Evolutionary conservation across 1,140 invertebrate species (phyloP), one percentile per base, ranked within the genome.

Genomic region (Leptinotarsa undecemlineata): DNA sequence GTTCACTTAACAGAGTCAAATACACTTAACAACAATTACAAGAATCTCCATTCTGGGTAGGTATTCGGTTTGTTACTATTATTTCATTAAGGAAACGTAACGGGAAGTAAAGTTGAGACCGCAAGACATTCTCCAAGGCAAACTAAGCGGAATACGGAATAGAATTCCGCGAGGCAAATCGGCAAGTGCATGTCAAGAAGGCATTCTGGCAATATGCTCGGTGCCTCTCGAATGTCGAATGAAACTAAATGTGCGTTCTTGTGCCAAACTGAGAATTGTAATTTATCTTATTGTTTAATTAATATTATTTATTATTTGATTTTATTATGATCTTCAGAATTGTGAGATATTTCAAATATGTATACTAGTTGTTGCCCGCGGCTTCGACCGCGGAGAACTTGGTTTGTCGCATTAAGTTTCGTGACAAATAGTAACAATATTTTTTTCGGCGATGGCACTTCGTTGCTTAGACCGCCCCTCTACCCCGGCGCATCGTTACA

Each of bases 151-250:
- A 26, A 68, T 42, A 68, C 42, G 14, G 6, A 3, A 33, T 48
- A 68, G 17, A 68, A 57, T 57, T 57, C n/a, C 15, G 51, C 51
- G 51, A 57, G 51, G 51, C 51, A 57, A 57, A 57, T 57, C 33
- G 66, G 66, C 42, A 68, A 68, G 66, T 23, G 66, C 66, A 68
- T 42, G 66, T 68, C 66, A 42, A 68, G 66, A 4, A 68, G 66
- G 66, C 33, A 47, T 68, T 33, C 19, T 33, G 66, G 19, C 33
- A 68, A 68, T 68, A 68, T n/a, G 42, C 42, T 68, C 42, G 15
- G 66, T 68, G 14, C 42, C 42, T 15, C 66, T 68, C 42, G 66
- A 68, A n/a, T 68, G 51, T 68, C 66, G 42, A n/a, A 68, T 68
- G 66, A 68, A 68, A 33, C 26, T 68, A 68, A 68, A 33, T 68